A percentile compares a stretch with the other conserved stretches of the same genome.
Evolutionary conservation across 2,888 invertebrate genomes (phyloP).

Genomic region (Philaethria dido): DNA sequence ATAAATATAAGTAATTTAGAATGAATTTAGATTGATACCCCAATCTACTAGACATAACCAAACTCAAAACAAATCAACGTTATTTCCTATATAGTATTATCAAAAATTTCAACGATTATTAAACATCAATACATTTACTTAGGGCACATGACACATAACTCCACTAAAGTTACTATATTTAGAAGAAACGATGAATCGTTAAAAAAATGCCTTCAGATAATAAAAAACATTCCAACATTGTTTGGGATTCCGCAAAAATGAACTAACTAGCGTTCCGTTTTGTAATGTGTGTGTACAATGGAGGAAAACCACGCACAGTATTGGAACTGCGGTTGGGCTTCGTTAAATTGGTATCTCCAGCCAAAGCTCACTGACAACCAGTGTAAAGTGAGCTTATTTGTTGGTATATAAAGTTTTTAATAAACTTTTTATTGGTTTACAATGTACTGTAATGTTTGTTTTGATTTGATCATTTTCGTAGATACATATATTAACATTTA

Average conservation of each 20-base stretch:
- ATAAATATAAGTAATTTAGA: too few species aligned
- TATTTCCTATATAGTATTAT: too few species aligned
- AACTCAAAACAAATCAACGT: too few species aligned
- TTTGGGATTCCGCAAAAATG: slow-evolving; percentile 25
- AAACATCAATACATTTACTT: too few species aligned
- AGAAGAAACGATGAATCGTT: too few species aligned
- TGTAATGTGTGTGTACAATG: slow-evolving; percentile 33
- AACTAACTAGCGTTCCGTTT: slow-evolving; percentile 17
- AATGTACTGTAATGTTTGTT: slow-evolving; percentile 6
- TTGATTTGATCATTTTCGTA: not conserved
- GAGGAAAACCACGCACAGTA: slow-evolving; percentile 33
- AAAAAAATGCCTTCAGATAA: too few species aligned
- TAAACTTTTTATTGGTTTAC: slow-evolving; percentile 38
- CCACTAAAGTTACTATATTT: too few species aligned
- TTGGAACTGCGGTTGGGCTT: slow-evolving; percentile 35
- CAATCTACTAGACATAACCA: too few species aligned
- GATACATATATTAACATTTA: too few species aligned
- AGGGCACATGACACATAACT: too few species aligned
- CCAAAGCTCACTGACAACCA: slow-evolving; percentile 35
- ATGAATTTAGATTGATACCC: too few species aligned
- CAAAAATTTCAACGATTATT: too few species aligned
- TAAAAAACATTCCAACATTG: not conserved
- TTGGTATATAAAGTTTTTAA: slow-evolving; percentile 37
- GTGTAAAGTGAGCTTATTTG: slow-evolving; percentile 42
- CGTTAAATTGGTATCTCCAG: slow-evolving; percentile 25